A percentile compares a stretch with the other conserved stretches of the same genome.
Evolutionary conservation across 2,888 invertebrate genomes (phyloP).

Genomic region (Stegana nigrithorax): DNA sequence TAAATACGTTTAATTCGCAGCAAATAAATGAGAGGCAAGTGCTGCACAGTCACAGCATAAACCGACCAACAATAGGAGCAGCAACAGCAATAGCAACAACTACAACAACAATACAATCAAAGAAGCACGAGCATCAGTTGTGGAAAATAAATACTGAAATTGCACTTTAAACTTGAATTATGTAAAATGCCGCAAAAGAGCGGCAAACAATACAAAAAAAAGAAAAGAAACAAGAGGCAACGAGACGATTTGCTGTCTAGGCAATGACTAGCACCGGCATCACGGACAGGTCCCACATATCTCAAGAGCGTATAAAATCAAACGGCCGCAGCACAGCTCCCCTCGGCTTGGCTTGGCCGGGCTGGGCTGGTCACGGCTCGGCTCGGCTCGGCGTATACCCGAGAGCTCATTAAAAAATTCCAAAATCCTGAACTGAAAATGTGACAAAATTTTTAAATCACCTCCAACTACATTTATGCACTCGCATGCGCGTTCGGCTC

Average conservation of each 20-base stretch:
- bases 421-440: conserved; percentile 66
- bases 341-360: neutral
- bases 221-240: neutral
- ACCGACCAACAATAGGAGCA: conserved; percentile 24
- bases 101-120: conserved; percentile 17
- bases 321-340: neutral
- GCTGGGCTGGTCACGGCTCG: conserved; percentile 27
- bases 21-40: conserved; percentile 36
- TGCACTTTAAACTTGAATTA: conserved; percentile 2
- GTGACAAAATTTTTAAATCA: conserved; percentile 68
- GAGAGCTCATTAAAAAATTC: conserved; percentile 66
- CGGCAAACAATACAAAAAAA: no score
- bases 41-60: conserved; percentile 1
- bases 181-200: conserved; percentile 1
- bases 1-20: conserved; percentile 56
- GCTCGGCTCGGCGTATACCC: conserved; percentile 39
- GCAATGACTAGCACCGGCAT: conserved; percentile 21
- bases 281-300: no score
- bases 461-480: conserved; percentile 37
- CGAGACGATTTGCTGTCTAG: no score
- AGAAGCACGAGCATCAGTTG: conserved; percentile 31
- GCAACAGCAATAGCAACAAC: conserved; percentile 35
- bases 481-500: no score
- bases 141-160: conserved; percentile 28
- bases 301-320: conserved; percentile 22